Conservation (phyloP, 1,140 invertebrate species). For the Hypothenemus hampei region DNA sequence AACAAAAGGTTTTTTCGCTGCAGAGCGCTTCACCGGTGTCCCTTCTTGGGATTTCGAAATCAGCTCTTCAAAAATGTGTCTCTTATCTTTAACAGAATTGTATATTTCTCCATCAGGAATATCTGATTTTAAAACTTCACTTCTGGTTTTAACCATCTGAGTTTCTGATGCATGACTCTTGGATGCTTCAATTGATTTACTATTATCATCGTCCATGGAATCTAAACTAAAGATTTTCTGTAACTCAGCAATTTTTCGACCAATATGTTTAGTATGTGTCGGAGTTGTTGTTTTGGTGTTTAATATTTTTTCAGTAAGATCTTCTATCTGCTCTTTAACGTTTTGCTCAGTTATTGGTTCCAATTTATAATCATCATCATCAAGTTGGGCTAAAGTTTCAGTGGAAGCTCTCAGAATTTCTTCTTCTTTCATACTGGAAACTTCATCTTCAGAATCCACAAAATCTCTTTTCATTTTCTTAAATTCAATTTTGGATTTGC, state of each 20-base stretch:
- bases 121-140: slow-evolving; percentile 7
- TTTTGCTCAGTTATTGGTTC: slow-evolving; percentile 29
- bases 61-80: slow-evolving; percentile 53
- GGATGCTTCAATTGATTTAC: too few species aligned
- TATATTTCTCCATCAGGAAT: slow-evolving; percentile 30
- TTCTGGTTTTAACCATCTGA: neutral
- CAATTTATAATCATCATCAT: slow-evolving; percentile 38
- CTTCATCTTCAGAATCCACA: slow-evolving; percentile 44
- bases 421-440: slow-evolving; percentile 45
- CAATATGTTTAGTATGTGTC: slow-evolving; percentile 42
- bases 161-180: neutral
- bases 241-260: slow-evolving; percentile 48
- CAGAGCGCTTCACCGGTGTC: slow-evolving; percentile 32
- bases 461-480: slow-evolving; percentile 35
- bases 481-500: slow-evolving; percentile 34
- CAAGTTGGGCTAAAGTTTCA: slow-evolving; percentile 43
- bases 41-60: slow-evolving; percentile 39
- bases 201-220: too few species aligned
- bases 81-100: slow-evolving; percentile 50
- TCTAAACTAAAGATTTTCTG: slow-evolving; percentile 46
- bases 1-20: slow-evolving; percentile 3
- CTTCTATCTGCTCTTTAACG: slow-evolving; percentile 23
- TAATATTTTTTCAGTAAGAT: slow-evolving; percentile 13
- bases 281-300: slow-evolving; percentile 27
- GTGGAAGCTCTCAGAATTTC: slow-evolving; percentile 37